phyloP scores from a whole-genome alignment of 2,797 vertebrate genomes.

The Molossus molossus region DNA sequence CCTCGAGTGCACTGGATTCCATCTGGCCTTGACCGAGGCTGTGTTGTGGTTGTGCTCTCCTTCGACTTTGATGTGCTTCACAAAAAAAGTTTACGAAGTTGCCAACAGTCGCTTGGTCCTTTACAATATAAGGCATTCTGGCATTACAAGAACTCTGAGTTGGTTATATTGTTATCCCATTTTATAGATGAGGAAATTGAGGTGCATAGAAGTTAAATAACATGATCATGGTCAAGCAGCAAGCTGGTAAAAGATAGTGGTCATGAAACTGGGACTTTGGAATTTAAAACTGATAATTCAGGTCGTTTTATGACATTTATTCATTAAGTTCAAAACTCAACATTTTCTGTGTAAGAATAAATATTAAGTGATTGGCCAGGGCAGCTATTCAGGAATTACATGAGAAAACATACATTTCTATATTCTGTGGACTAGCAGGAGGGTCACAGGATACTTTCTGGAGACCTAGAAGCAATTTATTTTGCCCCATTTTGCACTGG shows the following conservation, averaged over 20 bases:
- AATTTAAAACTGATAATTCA: neutral
- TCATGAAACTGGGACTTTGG: neutral
- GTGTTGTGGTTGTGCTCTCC: neutral
- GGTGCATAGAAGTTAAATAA: slow-evolving; percentile 5
- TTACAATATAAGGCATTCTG: neutral
- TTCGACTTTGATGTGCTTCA: neutral
- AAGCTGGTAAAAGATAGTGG: neutral
- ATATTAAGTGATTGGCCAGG: neutral
- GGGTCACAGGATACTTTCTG: slow-evolving; percentile 26
- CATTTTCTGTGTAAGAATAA: neutral
- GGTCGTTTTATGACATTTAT: neutral
- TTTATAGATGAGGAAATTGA: slow-evolving; percentile 38
- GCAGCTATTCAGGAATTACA: neutral
- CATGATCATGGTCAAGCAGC: neutral
- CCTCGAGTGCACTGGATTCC: neutral
- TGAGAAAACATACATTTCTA: neutral
- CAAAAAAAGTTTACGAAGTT: neutral
- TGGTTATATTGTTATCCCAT: neutral
- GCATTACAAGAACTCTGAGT: neutral
- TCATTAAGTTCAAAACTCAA: slow-evolving; percentile 4
- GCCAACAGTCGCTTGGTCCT: neutral
- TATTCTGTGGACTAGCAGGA: neutral
- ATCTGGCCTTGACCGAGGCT: neutral
- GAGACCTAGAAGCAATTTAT: slow-evolving; percentile 19
- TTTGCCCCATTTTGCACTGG: neutral